Percentiles rank a stretch among this genome's conserved stretches.
These are phyloP conservation scores for Yasuhikotakia modesta DNA, from an alignment of 2,797 vertebrate species.

Conservation along the genomic window DNA sequence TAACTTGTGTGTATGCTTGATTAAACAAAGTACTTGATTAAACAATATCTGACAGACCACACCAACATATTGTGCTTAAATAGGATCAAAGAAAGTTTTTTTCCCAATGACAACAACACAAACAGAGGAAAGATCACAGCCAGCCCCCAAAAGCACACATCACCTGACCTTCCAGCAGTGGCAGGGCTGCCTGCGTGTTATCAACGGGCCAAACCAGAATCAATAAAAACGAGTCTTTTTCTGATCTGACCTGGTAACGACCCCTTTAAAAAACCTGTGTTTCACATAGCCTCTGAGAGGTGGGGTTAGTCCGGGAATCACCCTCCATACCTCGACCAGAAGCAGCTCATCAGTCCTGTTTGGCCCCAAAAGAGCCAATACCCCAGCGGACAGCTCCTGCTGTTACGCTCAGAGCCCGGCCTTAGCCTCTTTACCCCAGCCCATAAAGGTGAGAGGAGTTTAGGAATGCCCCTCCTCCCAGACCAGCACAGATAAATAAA, in stretches of 20 bases:
- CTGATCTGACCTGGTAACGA: conserved; percentile 77
- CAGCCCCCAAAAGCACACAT: conserved; percentile 58
- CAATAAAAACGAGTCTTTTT: conserved; percentile 74
- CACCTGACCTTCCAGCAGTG: conserved; percentile 65
- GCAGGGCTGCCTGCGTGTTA: conserved; percentile 61
- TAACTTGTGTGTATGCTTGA: no score
- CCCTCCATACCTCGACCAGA: conserved; percentile 62
- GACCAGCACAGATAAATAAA: conserved; percentile 89
- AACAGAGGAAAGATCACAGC: conserved; percentile 32
- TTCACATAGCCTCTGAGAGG: conserved; percentile 54
- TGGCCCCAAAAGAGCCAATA: conserved; percentile 84
- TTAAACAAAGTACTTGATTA: background rate
- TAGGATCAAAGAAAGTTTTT: conserved; percentile 31
- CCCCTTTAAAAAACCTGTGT: conserved; percentile 76
- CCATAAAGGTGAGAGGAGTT: conserved; percentile 75
- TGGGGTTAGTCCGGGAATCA: conserved; percentile 50
- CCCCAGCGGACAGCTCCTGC: conserved; percentile 85
- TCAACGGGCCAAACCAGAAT: conserved; percentile 75
- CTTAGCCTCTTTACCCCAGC: conserved; percentile 66
- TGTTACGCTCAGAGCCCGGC: conserved; percentile 78
- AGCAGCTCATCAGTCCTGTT: conserved; percentile 87
- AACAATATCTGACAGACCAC: background rate
- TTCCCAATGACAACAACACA: conserved; percentile 31
- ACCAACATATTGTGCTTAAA: background rate
- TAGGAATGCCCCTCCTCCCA: conserved; percentile 77